Evolutionary conservation across 1,140 invertebrate species (phyloP), one percentile per base, ranked within the genome.

Genomic region (Trachelipus rathkii): DNA sequence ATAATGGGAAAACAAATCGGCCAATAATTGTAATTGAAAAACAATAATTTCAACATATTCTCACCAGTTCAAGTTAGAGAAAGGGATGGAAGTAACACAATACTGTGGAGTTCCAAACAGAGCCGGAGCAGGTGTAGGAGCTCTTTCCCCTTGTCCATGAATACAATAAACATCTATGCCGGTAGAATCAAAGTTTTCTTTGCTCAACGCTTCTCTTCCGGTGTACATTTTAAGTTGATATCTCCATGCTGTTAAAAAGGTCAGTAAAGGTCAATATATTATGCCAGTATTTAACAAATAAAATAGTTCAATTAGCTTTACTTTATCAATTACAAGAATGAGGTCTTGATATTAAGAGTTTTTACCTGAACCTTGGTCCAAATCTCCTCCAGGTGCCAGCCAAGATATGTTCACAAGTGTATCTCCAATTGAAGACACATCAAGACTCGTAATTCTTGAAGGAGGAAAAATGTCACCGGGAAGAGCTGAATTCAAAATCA

Each of bases 171-270:
- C 79, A 23, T 73, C 77, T 19, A 81, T 81, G 68, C 77, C 76
- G n/a, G 79, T 78, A 4, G 69, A 66, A 68, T 81, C 75, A 74
- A 81, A 81, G 21, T 72, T 70, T 23, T 78, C 77, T 23, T 81
- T 77, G 19, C 69, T 76, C 23, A 81, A 68, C 8, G 79, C 77
- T 13, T 69, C 71, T 8, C 75, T 50, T 60, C 78, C 79, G 0
- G 77, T 81, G 68, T 81, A 81, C 79, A 81, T 81, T 45, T 81
- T 81, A 19, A 81, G 79, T 44, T 81, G 76, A 53, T 81, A 81
- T 43, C 45, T 50, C 70, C 77, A 81, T n/a, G 79, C 79, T 81
- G 72, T 21, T 15, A 19, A 24, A 44, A 8, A 66, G 33, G 6
- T 33, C 33, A 33, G 33, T 33, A 33, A 33, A 66, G 33, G 6